Conservation (phyloP, 2,888 invertebrate genomes). For the Andrena camellia region DNA sequence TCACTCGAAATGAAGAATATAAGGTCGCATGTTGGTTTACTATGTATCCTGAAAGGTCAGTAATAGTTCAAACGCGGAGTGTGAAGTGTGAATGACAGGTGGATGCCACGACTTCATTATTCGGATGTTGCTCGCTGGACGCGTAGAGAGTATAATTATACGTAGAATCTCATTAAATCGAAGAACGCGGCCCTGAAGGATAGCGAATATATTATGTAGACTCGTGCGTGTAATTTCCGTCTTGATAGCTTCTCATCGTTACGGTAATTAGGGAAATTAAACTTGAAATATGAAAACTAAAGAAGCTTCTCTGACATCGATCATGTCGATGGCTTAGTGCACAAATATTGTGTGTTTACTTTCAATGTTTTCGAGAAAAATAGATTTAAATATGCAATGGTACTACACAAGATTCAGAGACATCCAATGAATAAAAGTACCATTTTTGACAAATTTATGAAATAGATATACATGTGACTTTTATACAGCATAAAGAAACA, state of each 20-base stretch:
- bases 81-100: conserved; percentile 41
- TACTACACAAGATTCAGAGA: no score
- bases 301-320: no score
- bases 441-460: no score
- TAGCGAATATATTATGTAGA: conserved; percentile 12
- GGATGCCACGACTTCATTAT: conserved; percentile 62
- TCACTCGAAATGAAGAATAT: conserved; percentile 19
- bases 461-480: no score
- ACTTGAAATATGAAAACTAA: not conserved
- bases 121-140: conserved; percentile 24
- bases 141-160: conserved; percentile 42
- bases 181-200: conserved; percentile 26
- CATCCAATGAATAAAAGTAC: no score
- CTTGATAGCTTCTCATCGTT: conserved; percentile 34
- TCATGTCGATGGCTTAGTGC: no score
- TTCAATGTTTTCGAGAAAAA: no score
- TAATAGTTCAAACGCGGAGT: conserved; percentile 23
- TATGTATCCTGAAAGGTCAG: conserved; percentile 21
- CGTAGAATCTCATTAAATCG: conserved; percentile 50
- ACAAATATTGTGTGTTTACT: no score
- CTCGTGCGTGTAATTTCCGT: conserved; percentile 24
- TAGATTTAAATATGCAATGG: no score
- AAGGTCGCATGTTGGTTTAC: conserved; percentile 36
- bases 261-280: conserved; percentile 18
- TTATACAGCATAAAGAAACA: no score